A percentile compares a stretch with the other conserved stretches of the same genome.
These are phyloP conservation scores for Harpagoxenus sublaevis DNA, from an alignment of 2,888 invertebrate species.

Conservation along the genomic window DNA sequence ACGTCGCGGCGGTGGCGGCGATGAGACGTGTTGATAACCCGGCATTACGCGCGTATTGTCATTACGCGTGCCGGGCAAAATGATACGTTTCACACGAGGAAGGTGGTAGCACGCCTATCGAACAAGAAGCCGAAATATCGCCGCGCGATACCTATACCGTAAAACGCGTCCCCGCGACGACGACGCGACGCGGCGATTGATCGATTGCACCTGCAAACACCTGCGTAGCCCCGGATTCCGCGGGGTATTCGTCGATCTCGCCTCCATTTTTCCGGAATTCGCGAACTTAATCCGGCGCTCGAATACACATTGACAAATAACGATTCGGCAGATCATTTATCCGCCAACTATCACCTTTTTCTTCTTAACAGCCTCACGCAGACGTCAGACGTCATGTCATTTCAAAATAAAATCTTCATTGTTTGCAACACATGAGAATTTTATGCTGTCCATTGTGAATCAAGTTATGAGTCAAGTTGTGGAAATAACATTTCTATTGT, in stretches of 20 bases:
- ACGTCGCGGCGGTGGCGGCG: not conserved
- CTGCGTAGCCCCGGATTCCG: constrained; percentile 12
- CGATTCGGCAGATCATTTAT: not conserved
- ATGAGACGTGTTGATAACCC: constrained; percentile 23
- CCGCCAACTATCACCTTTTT: not conserved
- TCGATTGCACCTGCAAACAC: constrained; percentile 26
- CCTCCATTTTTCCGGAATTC: not conserved
- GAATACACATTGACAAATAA: not conserved
- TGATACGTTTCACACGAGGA: constrained; percentile 22
- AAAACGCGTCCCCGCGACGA: not conserved
- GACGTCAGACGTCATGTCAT: no score
- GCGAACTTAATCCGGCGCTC: not conserved
- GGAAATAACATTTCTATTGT: no score
- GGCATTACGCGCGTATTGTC: not conserved
- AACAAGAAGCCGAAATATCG: not conserved
- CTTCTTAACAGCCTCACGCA: not conserved
- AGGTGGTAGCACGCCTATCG: not conserved
- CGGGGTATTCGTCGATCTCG: constrained; percentile 10
- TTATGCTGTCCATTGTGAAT: no score
- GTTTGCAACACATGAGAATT: no score
- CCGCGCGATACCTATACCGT: not conserved
- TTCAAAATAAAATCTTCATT: not conserved
- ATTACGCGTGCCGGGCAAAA: constrained; percentile 6
- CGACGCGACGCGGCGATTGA: constrained; percentile 12
- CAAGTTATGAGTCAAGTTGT: no score